Percentiles rank a stretch among this genome's conserved stretches.
Evolutionary conservation across 2,797 vertebrate species (phyloP).

Genomic region (Intellagama lesueurii): DNA sequence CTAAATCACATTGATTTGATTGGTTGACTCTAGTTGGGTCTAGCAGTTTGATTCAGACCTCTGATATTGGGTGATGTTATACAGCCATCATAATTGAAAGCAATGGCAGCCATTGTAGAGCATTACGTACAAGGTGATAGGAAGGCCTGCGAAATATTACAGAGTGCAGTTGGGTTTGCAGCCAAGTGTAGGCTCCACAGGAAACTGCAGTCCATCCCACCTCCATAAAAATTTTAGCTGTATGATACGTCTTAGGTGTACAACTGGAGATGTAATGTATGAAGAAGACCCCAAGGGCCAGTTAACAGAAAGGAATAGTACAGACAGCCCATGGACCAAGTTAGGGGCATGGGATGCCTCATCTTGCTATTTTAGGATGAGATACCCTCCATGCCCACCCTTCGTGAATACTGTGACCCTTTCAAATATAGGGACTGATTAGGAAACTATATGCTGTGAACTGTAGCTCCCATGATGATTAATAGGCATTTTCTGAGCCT

Average conservation of each 20-base stretch:
- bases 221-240: background rate
- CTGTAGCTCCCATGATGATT: background rate
- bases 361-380: no score
- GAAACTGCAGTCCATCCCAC: background rate
- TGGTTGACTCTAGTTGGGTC: no score
- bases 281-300: background rate
- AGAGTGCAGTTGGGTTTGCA: background rate
- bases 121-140: background rate
- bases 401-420: background rate
- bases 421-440: background rate
- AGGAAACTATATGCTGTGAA: background rate
- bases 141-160: background rate
- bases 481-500: background rate
- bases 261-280: background rate
- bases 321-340: no score
- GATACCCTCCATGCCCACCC: no score
- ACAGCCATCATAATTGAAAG: background rate
- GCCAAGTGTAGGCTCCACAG: background rate
- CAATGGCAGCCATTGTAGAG: background rate
- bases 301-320: no score
- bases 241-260: background rate
- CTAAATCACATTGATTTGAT: no score
- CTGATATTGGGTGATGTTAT: background rate
- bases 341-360: no score
- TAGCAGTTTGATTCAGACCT: background rate